Percentiles rank a stretch among this genome's conserved stretches.
These are phyloP conservation scores for Lycia hirtaria DNA, from an alignment of 2,888 invertebrate species.

Conservation along the genomic window DNA sequence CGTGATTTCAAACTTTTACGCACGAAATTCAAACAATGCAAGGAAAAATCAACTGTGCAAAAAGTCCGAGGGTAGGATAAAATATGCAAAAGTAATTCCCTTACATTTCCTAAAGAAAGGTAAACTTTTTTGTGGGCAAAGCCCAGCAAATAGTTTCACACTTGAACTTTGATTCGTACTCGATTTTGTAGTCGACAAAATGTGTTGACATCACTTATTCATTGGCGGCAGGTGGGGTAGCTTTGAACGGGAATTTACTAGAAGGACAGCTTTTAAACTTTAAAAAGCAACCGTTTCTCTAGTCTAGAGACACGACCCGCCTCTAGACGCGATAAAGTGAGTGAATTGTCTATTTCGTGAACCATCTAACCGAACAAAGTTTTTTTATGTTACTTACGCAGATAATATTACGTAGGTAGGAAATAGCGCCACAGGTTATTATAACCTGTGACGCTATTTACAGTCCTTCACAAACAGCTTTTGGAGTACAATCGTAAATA, in stretches of 20 bases:
- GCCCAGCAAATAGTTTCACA: constrained; percentile 31
- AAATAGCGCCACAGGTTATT: too few relatives aligned
- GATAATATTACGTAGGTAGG: constrained; percentile 40
- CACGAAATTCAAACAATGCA: constrained; percentile 27
- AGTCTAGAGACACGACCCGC: constrained; percentile 66
- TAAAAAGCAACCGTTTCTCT: constrained; percentile 59
- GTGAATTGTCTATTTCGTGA: constrained; percentile 76
- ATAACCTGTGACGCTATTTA: constrained; percentile 57
- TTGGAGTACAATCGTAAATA: neutral
- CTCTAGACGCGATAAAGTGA: constrained; percentile 75
- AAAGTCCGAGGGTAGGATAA: constrained; percentile 24
- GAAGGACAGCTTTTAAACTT: constrained; percentile 76
- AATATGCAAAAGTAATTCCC: constrained; percentile 34
- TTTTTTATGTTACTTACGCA: constrained; percentile 60
- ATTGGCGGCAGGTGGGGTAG: constrained; percentile 56
- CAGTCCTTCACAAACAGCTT: neutral
- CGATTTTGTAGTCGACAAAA: constrained; percentile 26
- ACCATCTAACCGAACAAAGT: constrained; percentile 54
- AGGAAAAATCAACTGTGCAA: constrained; percentile 17
- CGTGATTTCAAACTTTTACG: constrained; percentile 15
- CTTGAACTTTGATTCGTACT: constrained; percentile 39
- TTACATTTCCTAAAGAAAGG: constrained; percentile 21
- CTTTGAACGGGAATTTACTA: constrained; percentile 67
- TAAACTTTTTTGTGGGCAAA: constrained; percentile 27
- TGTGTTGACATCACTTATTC: constrained; percentile 68